Evolutionary conservation across 2,113 vertebrate species (phyloP), one percentile per base, ranked within the genome.

Genomic region (Upupa epops): DNA sequence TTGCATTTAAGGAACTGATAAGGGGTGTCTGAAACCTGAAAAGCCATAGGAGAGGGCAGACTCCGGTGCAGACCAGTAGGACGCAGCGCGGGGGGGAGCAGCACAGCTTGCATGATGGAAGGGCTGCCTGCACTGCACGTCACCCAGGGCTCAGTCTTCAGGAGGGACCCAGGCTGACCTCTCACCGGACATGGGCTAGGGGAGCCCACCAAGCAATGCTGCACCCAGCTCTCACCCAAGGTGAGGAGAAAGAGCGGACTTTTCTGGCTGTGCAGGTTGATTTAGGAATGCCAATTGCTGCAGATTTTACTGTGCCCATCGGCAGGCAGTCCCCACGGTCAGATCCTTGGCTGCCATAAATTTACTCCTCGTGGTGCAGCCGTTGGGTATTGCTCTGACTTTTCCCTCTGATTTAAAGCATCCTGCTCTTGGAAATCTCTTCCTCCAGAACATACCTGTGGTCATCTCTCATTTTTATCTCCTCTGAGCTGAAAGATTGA

Each of bases 261-360:
- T 42, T 18, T 55, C 48, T 40, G n/a, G 63, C 45, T 17, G 8
- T 31, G 25, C 42, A 40, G 56, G 18, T 51, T 65, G 65, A 83
- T 74, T 78, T 74, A 60, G 3, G 5, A 78, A 48, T 25, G 17
- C 22, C 4, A 69, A 65, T 69, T 31, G 72, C 55, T 49, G 15
- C 4, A 19, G 32, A 55, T 74, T 32, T 22, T 21, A 64, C 45
- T 37, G 31, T 1, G 2, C 17, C 66, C 1, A 0, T 45, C 70
- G 49, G 61, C 32, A 68, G 28, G 28, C 37, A 20, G 32, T 48
- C 24, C 19, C 31, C 29, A 3, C 20, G 13, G 20, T 34, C 60
- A 60, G 0, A 21, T 55, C 17, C 28, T 9, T 7, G 3, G 7
- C 20, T 17, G 34, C 16, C 54, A 69, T 8, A 54, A 31, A 64